phyloP scores from a whole-genome alignment of 2,888 invertebrate genomes.

The Ceriagrion tenellum region DNA sequence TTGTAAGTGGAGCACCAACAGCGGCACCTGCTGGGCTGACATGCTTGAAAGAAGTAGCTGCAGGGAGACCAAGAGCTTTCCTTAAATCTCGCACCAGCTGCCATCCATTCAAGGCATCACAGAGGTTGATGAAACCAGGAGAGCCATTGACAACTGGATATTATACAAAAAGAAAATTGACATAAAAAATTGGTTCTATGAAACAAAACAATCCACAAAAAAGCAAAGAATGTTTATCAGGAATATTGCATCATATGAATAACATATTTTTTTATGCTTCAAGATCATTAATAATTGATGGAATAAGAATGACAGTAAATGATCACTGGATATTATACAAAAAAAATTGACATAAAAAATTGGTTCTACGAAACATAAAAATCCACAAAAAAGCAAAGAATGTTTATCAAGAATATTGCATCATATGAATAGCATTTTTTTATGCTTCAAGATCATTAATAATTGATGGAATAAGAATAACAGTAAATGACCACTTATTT shows the following conservation, averaged over 20 bases:
- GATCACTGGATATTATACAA: constrained; percentile 81
- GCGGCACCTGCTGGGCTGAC: constrained; percentile 99
- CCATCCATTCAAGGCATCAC: constrained; percentile 98
- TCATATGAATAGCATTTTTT: no score
- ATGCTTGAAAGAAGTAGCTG: constrained; percentile 98
- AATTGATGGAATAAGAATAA: not conserved
- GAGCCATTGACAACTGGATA: constrained; percentile 91
- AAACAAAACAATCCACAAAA: no score
- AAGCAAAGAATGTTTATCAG: no score
- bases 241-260: no score
- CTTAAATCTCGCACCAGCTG: constrained; percentile 95
- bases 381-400: no score
- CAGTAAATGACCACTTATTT: not conserved
- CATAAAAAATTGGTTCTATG: no score
- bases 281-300: not conserved
- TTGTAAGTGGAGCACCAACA: constrained; percentile 89
- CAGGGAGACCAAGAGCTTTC: constrained; percentile 88
- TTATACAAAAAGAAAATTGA: not conserved
- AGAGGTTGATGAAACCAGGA: constrained; percentile 98
- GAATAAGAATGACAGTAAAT: constrained; percentile 75
- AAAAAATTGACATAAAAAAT: not conserved
- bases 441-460: not conserved
- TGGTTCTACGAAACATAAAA: no score
- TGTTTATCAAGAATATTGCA: no score
- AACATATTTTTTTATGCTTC: no score